These are phyloP conservation scores for Tanypteryx hageni DNA, from an alignment of 2,888 invertebrate genomes.

Conservation along the genomic window DNA sequence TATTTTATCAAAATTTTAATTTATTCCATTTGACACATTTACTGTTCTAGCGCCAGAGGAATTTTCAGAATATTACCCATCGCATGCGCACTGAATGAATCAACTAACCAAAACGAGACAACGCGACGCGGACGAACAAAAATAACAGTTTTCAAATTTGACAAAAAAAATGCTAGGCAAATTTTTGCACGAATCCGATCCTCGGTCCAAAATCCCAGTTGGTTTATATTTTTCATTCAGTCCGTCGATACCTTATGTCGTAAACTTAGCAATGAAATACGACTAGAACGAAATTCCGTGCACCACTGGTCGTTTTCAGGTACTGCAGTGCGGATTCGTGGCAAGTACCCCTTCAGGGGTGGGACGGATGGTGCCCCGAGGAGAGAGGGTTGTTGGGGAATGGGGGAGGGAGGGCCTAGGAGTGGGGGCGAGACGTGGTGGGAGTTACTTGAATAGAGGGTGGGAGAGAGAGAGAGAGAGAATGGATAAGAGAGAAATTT, in stretches of 20 bases:
- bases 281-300: neutral
- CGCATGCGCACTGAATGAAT: neutral
- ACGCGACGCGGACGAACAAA: neutral
- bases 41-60: no score
- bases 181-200: neutral
- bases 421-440: no score
- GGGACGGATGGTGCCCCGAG: conserved; percentile 18
- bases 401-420: neutral
- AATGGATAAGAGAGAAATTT: no score
- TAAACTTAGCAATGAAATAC: conserved; percentile 8
- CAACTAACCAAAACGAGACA: neutral
- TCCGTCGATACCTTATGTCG: conserved; percentile 12
- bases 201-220: neutral
- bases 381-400: neutral
- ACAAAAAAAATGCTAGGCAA: neutral
- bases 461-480: no score
- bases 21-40: no score
- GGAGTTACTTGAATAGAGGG: no score
- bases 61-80: no score
- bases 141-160: neutral
- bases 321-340: conserved; percentile 32
- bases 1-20: no score
- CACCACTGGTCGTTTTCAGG: conserved; percentile 12
- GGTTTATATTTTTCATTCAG: neutral
- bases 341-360: conserved; percentile 7